Base-by-base conservation (phyloP, 1,140 invertebrate genomes). In the Lethrus apterus region DNA sequence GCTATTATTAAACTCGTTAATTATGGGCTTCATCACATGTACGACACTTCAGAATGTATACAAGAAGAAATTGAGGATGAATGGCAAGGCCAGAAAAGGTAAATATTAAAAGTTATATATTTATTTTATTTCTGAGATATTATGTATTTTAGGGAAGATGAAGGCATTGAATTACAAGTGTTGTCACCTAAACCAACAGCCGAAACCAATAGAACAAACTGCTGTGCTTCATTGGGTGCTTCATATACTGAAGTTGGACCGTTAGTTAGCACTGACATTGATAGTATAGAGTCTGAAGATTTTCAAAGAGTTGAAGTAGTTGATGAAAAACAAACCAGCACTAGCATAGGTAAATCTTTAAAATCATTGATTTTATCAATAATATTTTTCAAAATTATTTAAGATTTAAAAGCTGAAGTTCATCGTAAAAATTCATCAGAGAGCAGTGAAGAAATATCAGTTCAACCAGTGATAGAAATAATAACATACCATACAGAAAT, bases 11-110 rank as follows among this genome's bases (percentile, higher is more conserved):
- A 99, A 72, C 66, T 89, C 34, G 70, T 91, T 46, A 98, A 98
- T 73, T 83, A 86, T 69, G 83, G 84, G 26, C 74, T 99, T 24
- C 96, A 99, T 69, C 81, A 85, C 54, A 84, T 98, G 68, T 99
- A 97, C 72, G 95, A 99, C 69, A 95, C 90, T 9, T 86, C 84
- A 10, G 89, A 95, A 66, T 86, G 86, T 58, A 81, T 93, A 50
- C 76, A 83, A 47, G 80, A 84, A 54, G 66, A 69, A 52, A 44
- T 55, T 45, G 65, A 65, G 17, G 64, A 69, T 49, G 60, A 60
- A 38, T 52, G 54, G 42, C 53, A 51, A 51, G 40, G 46, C 24
- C 44, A 46, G 24, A 61, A 58, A 58, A 55, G 53, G 55, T 57
- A 46, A 44, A 26, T 44, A 32, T 14, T 11, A 29, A 18, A 9